These are phyloP conservation scores for Anoplopoma fimbria DNA, from an alignment of 2,113 vertebrate genomes.

Conservation along the genomic window DNA sequence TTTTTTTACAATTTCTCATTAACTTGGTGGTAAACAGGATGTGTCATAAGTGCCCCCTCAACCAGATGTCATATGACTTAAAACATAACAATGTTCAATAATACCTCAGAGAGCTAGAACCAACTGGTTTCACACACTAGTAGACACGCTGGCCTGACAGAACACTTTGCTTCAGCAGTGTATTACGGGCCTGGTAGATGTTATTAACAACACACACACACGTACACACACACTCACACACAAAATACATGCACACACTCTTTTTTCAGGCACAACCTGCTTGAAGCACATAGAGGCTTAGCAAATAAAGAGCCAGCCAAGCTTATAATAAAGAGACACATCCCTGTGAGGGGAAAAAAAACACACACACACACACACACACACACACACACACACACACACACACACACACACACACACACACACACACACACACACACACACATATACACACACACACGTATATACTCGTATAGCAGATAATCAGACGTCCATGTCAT, in stretches of 20 bases:
- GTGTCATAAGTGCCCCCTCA: conserved; percentile 57
- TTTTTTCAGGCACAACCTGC: conserved; percentile 47
- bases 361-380: conserved; percentile 7
- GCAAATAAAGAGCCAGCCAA: conserved; percentile 68
- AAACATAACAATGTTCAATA: conserved; percentile 15
- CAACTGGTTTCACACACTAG: conserved; percentile 43
- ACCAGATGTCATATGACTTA: conserved; percentile 54
- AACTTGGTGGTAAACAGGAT: conserved; percentile 78
- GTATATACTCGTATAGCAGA: conserved; percentile 32
- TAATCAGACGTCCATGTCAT: conserved; percentile 71
- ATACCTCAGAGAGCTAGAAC: conserved; percentile 14
- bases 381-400: conserved; percentile 41
- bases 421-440: conserved; percentile 10
- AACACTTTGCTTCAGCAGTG: conserved; percentile 40
- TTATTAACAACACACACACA: conserved; percentile 44
- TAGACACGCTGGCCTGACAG: conserved; percentile 20
- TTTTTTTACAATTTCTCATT: conserved; percentile 59
- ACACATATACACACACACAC: conserved; percentile 16
- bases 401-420: conserved; percentile 39
- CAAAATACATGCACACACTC: conserved; percentile 39
- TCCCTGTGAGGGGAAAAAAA: conserved; percentile 24
- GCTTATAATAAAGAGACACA: conserved; percentile 66
- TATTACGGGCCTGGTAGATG: conserved; percentile 39
- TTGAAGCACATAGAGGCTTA: conserved; percentile 64
- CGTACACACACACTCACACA: conserved; percentile 20